phyloP scores from a whole-genome alignment of 1,140 invertebrate species.

The Apis florea region DNA sequence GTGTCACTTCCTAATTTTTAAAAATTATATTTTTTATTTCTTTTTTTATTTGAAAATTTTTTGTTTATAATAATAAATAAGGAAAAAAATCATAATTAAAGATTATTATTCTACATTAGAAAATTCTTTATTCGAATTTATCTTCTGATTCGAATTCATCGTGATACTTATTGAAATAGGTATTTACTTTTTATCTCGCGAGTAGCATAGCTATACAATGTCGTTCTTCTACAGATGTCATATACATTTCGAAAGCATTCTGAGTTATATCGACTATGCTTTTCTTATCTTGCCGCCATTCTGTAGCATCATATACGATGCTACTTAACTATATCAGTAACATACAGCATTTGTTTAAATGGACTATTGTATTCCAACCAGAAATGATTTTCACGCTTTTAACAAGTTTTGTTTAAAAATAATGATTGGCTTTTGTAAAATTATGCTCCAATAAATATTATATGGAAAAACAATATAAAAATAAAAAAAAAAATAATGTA shows the following conservation, averaged over 20 bases:
- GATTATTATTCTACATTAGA: not conserved
- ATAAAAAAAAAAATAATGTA: not conserved
- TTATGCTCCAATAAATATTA: too few species aligned
- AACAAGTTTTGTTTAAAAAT: not conserved
- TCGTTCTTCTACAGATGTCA: slow-evolving; percentile 23
- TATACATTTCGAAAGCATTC: slow-evolving; percentile 24
- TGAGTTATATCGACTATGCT: not conserved
- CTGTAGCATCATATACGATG: slow-evolving; percentile 27
- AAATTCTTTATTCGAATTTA: not conserved
- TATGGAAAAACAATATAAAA: not conserved
- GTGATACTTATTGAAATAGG: not conserved
- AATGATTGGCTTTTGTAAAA: not conserved
- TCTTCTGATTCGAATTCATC: not conserved
- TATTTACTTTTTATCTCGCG: slow-evolving; percentile 11
- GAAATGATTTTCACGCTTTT: slow-evolving; percentile 9
- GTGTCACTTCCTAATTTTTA: not conserved
- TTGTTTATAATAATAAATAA: not conserved
- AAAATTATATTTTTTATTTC: not conserved
- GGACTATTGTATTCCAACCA: slow-evolving; percentile 10
- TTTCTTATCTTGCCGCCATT: slow-evolving; percentile 22
- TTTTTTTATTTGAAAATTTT: not conserved
- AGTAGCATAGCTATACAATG: not conserved
- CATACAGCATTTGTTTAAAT: slow-evolving; percentile 23
- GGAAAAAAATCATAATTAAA: not conserved
- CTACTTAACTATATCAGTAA: slow-evolving; percentile 21